Base-by-base conservation (phyloP, 2,888 invertebrate species). In the Pogonocherus hispidulus region DNA sequence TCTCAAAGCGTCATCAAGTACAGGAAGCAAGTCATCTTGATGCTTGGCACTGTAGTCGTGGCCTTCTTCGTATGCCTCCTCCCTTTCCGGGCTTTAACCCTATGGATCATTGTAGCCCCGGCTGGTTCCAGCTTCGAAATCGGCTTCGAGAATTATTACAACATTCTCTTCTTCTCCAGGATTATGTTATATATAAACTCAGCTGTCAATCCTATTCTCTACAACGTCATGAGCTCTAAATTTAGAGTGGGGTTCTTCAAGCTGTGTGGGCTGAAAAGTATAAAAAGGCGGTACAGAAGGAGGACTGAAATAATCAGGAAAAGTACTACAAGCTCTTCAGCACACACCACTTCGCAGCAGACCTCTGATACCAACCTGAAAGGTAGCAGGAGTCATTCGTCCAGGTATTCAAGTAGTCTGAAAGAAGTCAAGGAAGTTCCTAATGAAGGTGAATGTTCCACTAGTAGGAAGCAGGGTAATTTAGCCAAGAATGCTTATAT, bases 181-280 rank as follows among this genome's bases (percentile, higher is more conserved):
- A 91, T 95, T 63, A 94, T 96, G 93, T 87, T 95, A 75, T 95
- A 96, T 86, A 89, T 96, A 62, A 96, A 97, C 85, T 96, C 96
- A 54, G 96, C 96, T 9, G 91, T 96, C 63, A 97, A 97, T 87
- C 96, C 96, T 9, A 94, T 96, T 79, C 87, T 97, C 59, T 97
- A 97, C 86, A 96, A 96, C 84, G 89, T 96, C 63, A 95, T 96
- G 92, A 95, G 95, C 67, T 94, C 95, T 0, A 96, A 96, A 83
- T 97, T 97, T 86, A 90, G 96, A 6, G 91, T 92, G 57, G 94
- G 94, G 3, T 94, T 95, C 77, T 88, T 92, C 62, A 90, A 90
- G 78, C 85, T 94, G 55, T 88, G 93, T 71, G 88, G 89, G 11
- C 73, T 81, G n/a, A 80, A 71, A 76, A 57, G 69, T 75, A 41